Evolutionary conservation across 2,113 vertebrate species (phyloP).

Genomic region (Danio rerio): DNA sequence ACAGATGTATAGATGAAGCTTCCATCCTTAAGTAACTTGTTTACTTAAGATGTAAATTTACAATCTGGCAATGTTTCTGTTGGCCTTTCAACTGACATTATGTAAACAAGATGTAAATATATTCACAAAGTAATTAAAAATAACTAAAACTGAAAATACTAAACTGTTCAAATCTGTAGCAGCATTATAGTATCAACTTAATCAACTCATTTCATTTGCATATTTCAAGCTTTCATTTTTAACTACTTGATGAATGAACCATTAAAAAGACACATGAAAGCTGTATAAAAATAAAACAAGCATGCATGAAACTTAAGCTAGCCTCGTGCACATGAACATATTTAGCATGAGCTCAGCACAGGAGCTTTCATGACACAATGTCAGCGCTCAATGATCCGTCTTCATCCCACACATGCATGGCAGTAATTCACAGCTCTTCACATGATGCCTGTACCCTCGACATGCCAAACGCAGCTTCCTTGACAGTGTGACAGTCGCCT

Average conservation of each 20-base stretch:
- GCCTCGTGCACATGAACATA: not conserved
- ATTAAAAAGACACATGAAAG: not conserved
- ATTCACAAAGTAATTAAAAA: not conserved
- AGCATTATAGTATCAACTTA: not conserved
- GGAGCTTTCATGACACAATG: not conserved
- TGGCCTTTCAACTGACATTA: not conserved
- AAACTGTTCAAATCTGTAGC: not conserved
- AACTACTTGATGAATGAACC: too few species aligned
- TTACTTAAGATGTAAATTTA: not conserved
- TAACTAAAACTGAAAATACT: too few species aligned
- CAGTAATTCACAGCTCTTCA: conserved; percentile 17
- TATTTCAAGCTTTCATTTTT: too few species aligned
- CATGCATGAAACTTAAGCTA: not conserved
- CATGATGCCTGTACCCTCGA: not conserved
- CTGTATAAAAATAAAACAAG: not conserved
- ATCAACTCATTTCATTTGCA: too few species aligned
- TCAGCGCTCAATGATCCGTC: not conserved
- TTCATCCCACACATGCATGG: not conserved
- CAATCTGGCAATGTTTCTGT: not conserved
- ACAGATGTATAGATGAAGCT: not conserved
- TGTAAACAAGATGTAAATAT: not conserved
- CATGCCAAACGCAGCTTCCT: not conserved
- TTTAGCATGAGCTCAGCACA: not conserved
- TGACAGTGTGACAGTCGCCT: conserved; percentile 12
- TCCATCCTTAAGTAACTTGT: not conserved